Evolutionary conservation across 2,888 invertebrate species (phyloP), one percentile per base, ranked within the genome.

Genomic region (Andricus curvator): DNA sequence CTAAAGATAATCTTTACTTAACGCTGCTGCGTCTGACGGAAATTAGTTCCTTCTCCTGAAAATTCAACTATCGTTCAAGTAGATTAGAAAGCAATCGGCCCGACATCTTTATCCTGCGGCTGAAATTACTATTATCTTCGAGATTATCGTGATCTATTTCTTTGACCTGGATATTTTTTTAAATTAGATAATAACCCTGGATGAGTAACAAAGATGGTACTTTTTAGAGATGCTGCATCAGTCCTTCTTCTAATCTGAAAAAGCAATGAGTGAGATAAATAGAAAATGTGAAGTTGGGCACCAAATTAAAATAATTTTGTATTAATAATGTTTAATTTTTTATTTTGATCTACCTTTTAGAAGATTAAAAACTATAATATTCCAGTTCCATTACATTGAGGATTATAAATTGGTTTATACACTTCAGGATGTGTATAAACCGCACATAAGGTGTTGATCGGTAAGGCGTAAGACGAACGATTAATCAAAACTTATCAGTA

Each of bases 401-500:
- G 20, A 22, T 22, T 60, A n/a, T 60, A 60, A 60, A 60, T 60
- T 60, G 11, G 56, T 60, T 60, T 60, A 48, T 48, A 22, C 3
- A n/a, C 56, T 60, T n/a, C 22, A 9, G 56, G 22, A 20, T 60
- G 56, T 60, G 22, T 22, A 22, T 60, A 60, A 22, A 22, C n/a
- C 20, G 11, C 17, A 48, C 48, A 22, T 60, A 1, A 4, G 11
- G 11, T 60, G 56, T 3, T 60, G 22, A 60, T 70, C 70, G 70
- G 48, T 29, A 17, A 29, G 48, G 6, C 44, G 48, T 41, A 68
- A 41, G 20, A 25, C 29, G 20, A 70, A 70, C 70, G 25, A 70
- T 70, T 70, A 70, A 70, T 70, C 70, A 70, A 70, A 70, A 70
- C 48, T 70, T 70, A 70, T 70, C 70, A 51, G 70, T 29, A 51